Evolutionary conservation across 2,113 vertebrate genomes (phyloP), one percentile per base, ranked within the genome.

Genomic region (Microtus ochrogaster): DNA sequence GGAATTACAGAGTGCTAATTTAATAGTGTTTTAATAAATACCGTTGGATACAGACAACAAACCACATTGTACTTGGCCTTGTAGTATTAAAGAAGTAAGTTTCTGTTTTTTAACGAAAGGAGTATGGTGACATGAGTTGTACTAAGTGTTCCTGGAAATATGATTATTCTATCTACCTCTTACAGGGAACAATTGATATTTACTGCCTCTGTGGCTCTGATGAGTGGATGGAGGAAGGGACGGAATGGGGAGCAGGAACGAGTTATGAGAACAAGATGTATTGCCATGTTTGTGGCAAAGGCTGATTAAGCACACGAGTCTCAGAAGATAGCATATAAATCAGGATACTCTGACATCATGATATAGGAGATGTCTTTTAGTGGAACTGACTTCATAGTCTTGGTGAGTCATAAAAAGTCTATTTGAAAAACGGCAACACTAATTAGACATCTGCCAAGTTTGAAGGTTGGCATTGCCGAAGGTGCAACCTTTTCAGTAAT

Each of bases 371-470:
- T 92, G 12, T 91, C 89, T 96, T 98, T 92, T 96, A 97, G 97
- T 76, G 91, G 68, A 95, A 97, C 82, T 96, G 9, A 97, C 95
- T 98, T 97, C 58, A 86, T 96, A 81, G 88, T 96, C 81, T 94
- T 0, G 0, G 89, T 96, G 92, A 98, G 52, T 97, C 90, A 95
- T 97, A 95, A 98, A 96, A 98, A 89, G 44, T 92, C 55, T 61
- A 66, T 94, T 93, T 97, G 90, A 94, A 97, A 98, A 97, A 84
- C n/a, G 92, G 39, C 94, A 94, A 93, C 95, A 94, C 95, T 97
- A 98, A 97, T 98, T 98, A 98, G 74, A 96, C 87, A 97, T 94
- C 28, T 94, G 96, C 72, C 55, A 97, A 93, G 81, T 97, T 97
- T 93, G 49, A 90, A 66, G 94, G 39, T 90, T 87, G 5, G 85